Base-by-base conservation (phyloP, 2,113 vertebrate species). In the Anthoscopus minutus region DNA sequence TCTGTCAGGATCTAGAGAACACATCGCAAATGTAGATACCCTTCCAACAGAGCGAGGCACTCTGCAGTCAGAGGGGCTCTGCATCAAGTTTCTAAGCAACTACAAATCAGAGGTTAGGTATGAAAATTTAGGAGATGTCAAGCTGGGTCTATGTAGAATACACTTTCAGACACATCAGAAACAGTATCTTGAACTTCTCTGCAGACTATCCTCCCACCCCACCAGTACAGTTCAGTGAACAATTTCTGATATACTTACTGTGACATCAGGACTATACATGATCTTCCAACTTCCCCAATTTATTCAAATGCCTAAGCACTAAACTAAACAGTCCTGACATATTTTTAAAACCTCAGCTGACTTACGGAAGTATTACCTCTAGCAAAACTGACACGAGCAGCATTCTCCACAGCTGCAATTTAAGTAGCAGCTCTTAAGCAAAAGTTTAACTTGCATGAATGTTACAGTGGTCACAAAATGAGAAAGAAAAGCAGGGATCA, bases 1-100 rank as follows among this genome's bases (percentile, higher is more conserved):
- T 45, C 33, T 62, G 37, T 54, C 51, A 77, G n/a, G 30, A 81
- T 33, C 54, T 47, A 64, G 15, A 61, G 23, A 61, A 82, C n/a
- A 77, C 10, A 7, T 5, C 5, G 10, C 25, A 70, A 82, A 92
- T 0, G 0, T 2, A 61, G 7, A 9, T 12, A 8, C 12, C 45
- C 56, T 37, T 62, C 18, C 40, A 81, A 18, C 42, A 42, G 42
- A n/a, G n/a, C n/a, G n/a, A n/a, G n/a, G n/a, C n/a, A n/a, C n/a
- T n/a, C n/a, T n/a, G n/a, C 28, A 83, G 22, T 38, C 38, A 73
- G 17, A 86, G 9, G 2, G 10, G 24, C 3, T 66, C 58, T 27
- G 13, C 11, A 74, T 23, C 31, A 65, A 77, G 76, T 33, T 31
- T 44, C 45, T n/a, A 33, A 48, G 45, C 20, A 85, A 44, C 20